Evolutionary conservation across 2,113 vertebrate genomes (phyloP).

Genomic region (Dipodomys spectabilis): DNA sequence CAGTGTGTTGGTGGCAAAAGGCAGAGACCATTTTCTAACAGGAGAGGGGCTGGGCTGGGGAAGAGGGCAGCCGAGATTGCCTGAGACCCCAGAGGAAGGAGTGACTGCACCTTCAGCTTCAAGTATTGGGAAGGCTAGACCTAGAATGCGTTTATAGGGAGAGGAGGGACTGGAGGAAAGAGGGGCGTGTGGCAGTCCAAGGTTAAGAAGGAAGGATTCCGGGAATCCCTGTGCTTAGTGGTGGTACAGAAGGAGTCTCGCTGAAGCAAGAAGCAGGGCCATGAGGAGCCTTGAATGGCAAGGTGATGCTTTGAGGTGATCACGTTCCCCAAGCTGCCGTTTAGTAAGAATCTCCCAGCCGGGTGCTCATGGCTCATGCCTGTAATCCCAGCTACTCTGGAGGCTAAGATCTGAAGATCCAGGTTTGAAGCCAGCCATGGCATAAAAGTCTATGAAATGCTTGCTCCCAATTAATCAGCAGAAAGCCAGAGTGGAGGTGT

Average conservation of each 20-base stretch:
- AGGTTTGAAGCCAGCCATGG: no score
- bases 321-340: neutral
- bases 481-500: no score
- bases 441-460: no score
- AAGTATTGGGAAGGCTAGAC: neutral
- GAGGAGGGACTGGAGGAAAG: neutral
- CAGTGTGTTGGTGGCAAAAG: accelerated
- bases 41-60: accelerated
- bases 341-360: neutral
- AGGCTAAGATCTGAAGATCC: no score
- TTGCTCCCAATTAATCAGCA: no score
- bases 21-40: neutral
- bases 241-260: neutral
- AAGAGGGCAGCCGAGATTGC: no score
- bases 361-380: no score
- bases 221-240: neutral
- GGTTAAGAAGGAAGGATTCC: neutral
- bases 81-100: no score
- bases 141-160: neutral
- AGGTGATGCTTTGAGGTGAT: accelerated
- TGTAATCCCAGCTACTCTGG: no score
- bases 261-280: neutral
- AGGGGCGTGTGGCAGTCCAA: accelerated
- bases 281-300: neutral
- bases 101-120: neutral